These are phyloP conservation scores for Venturia canescens DNA, from an alignment of 1,140 invertebrate genomes.

Conservation along the genomic window DNA sequence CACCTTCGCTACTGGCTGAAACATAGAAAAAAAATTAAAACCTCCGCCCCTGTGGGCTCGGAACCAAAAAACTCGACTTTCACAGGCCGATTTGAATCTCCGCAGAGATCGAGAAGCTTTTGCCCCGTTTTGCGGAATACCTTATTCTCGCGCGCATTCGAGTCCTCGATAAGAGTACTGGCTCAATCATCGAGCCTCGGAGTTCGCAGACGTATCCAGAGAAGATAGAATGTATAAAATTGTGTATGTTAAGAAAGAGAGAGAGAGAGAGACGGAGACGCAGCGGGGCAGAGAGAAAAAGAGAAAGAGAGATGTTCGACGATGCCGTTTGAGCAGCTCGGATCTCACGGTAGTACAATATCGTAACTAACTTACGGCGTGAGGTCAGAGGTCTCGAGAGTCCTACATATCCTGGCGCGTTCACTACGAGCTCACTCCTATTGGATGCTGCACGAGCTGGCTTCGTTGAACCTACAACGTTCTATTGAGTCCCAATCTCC, in stretches of 20 bases:
- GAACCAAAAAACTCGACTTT: not conserved
- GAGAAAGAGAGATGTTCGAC: conserved; percentile 46
- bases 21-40: too few relatives aligned
- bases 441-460: conserved; percentile 5
- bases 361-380: conserved; percentile 58
- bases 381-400: conserved; percentile 69
- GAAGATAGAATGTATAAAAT: not conserved
- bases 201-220: not conserved
- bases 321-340: conserved; percentile 58
- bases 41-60: too few relatives aligned
- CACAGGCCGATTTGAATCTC: not conserved
- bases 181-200: not conserved
- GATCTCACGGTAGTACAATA: conserved; percentile 74
- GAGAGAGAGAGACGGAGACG: conserved; percentile 56
- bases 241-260: not conserved
- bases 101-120: not conserved
- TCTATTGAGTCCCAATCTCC: conserved; percentile 59
- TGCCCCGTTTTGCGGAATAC: not conserved
- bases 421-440: conserved; percentile 14
- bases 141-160: not conserved
- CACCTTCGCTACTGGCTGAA: too few relatives aligned
- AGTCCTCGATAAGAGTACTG: not conserved
- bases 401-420: conserved; percentile 56
- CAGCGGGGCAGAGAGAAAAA: conserved; percentile 59
- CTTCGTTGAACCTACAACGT: not conserved